Evolutionary conservation across 2,888 invertebrate genomes (phyloP).

Genomic region (Timema cristinae): DNA sequence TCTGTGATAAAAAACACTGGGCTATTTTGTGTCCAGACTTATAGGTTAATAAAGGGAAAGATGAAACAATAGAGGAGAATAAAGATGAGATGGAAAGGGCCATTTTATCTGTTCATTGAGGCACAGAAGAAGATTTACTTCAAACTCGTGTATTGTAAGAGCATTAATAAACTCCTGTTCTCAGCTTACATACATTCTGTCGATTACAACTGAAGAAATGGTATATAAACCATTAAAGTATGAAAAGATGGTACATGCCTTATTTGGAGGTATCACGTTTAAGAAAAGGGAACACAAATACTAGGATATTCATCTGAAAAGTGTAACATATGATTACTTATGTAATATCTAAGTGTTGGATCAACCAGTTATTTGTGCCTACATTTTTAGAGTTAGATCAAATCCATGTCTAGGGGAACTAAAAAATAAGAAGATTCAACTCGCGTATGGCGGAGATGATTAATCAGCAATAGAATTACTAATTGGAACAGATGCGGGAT

Average conservation of each 20-base stretch:
- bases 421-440: too few species aligned
- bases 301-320: too few species aligned
- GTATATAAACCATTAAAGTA: not conserved
- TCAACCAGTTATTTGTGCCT: not conserved
- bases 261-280: not conserved
- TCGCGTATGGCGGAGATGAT: too few species aligned
- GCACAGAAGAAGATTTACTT: not conserved
- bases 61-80: not conserved
- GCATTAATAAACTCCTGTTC: too few species aligned
- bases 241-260: not conserved
- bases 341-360: conserved; percentile 4
- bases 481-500: not conserved
- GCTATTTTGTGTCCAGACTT: not conserved
- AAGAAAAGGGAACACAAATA: too few species aligned
- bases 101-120: not conserved
- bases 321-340: not conserved
- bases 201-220: not conserved
- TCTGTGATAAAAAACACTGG: not conserved
- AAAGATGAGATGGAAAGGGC: not conserved
- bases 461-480: too few species aligned
- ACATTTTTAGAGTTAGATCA: not conserved
- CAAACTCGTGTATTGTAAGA: not conserved
- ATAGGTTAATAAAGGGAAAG: not conserved
- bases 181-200: not conserved
- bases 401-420: too few species aligned